Evolutionary conservation across 35 echinoderm and acorn worm species (phyloP), one percentile per base, ranked within the genome.

Genomic region (Holothuria glaberrima): DNA sequence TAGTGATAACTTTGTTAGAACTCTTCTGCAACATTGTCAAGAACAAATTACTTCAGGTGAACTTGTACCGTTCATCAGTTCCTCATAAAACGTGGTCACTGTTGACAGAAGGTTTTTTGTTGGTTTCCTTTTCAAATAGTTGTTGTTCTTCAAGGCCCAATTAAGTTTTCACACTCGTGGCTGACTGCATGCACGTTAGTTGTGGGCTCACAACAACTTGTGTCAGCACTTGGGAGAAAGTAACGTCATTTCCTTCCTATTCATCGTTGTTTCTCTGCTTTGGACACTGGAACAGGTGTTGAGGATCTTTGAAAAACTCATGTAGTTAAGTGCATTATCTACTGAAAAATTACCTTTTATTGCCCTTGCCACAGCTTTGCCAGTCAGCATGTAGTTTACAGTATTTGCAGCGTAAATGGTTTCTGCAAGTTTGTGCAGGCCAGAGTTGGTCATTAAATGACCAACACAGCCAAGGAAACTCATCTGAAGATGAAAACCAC

Each of bases 381-480:
- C 91, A 54, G 48, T 88, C 22, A 89, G 31, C 73, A 91, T 94
- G 30, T 94, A 82, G 1, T 14, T 67, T 31, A 91, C 82, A 50
- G 89, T 35, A 31, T 94, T 94, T 9, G 18, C 82, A 12, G 82
- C 93, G 46, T 91, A 91, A 0, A 94, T 82, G 0, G 73, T 6
- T 58, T 94, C 93, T 14, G 91, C 12, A 88, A 1, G n/a, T 4
- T 68, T 58, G 12, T 28, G 27, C 1, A 94, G 61, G 9, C 89
- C 83, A 81, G 82, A 91, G 19, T 45, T 58, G 1, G 54, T 68
- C 93, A 94, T 91, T 0, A 90, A 27, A 63, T 88, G 41, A 1
- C 92, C 88, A 25, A 94, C 90, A 12, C 56, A 22, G 36, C 88
- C 92, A 0, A 90, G 28, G 68, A 94, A 94, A 56, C 92, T 94